Percentiles rank a stretch among this genome's conserved stretches.
Evolutionary conservation across 2,113 vertebrate genomes (phyloP).

Genomic region (Prionailurus viverrinus): DNA sequence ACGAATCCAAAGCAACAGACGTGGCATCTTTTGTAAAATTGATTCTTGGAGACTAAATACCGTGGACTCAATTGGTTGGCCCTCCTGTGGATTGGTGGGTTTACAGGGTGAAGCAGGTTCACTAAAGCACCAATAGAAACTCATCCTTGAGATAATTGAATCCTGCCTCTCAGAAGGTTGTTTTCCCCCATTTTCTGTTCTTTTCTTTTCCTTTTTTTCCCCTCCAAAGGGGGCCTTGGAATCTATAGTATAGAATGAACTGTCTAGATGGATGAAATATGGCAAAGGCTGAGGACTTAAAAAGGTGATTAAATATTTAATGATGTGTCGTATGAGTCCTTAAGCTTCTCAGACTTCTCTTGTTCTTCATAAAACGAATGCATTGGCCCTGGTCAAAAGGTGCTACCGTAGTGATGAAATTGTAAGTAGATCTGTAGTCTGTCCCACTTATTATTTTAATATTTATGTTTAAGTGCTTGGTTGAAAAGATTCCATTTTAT

Average conservation of each 20-base stretch:
- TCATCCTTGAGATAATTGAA: conserved; percentile 75
- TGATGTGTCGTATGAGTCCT: conserved; percentile 84
- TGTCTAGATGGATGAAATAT: conserved; percentile 89
- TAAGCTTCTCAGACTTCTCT: conserved; percentile 88
- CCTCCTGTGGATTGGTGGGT: conserved; percentile 89
- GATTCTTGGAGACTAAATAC: conserved; percentile 94
- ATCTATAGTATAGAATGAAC: conserved; percentile 89
- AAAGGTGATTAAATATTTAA: conserved; percentile 90
- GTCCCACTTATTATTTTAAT: conserved; percentile 89
- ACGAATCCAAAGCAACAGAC: conserved; percentile 98
- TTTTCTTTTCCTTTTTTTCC: conserved; percentile 44
- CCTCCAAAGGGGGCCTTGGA: conserved; percentile 86
- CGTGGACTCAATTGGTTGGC: conserved; percentile 82
- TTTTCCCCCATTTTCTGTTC: conserved; percentile 74
- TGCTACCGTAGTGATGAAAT: conserved; percentile 90
- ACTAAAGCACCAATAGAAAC: conserved; percentile 85
- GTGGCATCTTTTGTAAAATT: conserved; percentile 97
- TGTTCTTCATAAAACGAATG: conserved; percentile 88
- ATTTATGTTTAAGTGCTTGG: conserved; percentile 90
- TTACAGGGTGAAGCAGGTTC: conserved; percentile 83
- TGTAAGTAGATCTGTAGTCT: conserved; percentile 88
- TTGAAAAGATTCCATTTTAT: conserved; percentile 88
- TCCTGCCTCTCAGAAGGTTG: conserved; percentile 64
- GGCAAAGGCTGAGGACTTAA: conserved; percentile 87
- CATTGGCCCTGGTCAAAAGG: conserved; percentile 89